Evolutionary conservation across 2,888 invertebrate genomes (phyloP), one percentile per base, ranked within the genome.

Genomic region (Branchipolynoe longqiensis): DNA sequence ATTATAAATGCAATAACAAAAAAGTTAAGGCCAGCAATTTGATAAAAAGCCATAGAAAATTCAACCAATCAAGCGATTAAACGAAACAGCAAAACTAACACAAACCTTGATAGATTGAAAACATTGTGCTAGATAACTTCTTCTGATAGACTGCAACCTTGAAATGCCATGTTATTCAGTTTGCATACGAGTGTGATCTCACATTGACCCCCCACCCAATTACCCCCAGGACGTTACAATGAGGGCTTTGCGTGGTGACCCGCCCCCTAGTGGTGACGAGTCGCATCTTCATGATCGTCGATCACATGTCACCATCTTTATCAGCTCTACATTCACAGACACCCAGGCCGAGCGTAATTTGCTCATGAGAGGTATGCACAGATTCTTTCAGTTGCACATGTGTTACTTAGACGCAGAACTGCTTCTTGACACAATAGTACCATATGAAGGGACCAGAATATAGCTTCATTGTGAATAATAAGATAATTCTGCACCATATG

Each of bases 311-410:
- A 69, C 87, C 56, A 81, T 87, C 54, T 87, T 87, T 41, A 54
- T 87, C 64, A 87, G 86, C 59, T 87, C 87, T 14, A 87, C 87
- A 12, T 87, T 87, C 83, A 87, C 87, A 0, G 87, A 87, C 85
- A 87, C 87, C 2, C 48, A 48, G 74, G 87, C 87, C 25, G 87
- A 87, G 78, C 59, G 87, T 59, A 87, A 87, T 78, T 64, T 83
- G 3, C 83, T 87, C 36, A 87, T 87, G 85, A 87, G 64, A 86
- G 85, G 87, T 86, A 31, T n/a, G n/a, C n/a, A n/a, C n/a, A n/a
- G n/a, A n/a, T n/a, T n/a, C n/a, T n/a, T n/a, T n/a, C n/a, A 38
- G 73, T 62, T 25, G 48, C 48, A 12, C 48, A 48, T 18, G 8
- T 12, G 18, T 48, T 12, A 4, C 18, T 36, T 31, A 14, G 59